These are phyloP conservation scores for Yponomeuta sedellus DNA, from an alignment of 2,888 invertebrate genomes.

Conservation along the genomic window DNA sequence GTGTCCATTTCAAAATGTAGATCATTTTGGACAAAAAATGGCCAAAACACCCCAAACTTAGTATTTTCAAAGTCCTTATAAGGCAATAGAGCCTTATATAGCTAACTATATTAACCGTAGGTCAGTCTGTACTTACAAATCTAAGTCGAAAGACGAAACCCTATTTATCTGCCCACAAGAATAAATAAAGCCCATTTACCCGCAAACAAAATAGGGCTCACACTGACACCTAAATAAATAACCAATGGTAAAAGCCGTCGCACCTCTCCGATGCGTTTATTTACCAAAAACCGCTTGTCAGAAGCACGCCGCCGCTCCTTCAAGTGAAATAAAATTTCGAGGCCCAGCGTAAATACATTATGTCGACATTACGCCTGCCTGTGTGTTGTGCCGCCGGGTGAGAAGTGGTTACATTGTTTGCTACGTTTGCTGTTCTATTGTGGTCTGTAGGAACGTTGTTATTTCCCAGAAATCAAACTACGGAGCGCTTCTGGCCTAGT, in stretches of 20 bases:
- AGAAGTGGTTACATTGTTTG: background rate
- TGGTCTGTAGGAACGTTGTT: background rate
- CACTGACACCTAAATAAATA: slow-evolving; percentile 13
- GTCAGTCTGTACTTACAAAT: no score
- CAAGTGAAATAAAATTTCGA: slow-evolving; percentile 42
- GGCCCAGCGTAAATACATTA: slow-evolving; percentile 64
- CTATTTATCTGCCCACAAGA: background rate
- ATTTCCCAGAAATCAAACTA: background rate
- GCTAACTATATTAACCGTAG: no score
- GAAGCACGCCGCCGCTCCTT: slow-evolving; percentile 35
- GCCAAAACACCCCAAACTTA: no score
- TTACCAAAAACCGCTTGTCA: slow-evolving; percentile 22
- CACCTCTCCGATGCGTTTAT: slow-evolving; percentile 14
- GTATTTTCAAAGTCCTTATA: no score
- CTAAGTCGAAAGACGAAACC: background rate
- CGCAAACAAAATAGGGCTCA: background rate
- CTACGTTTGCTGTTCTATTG: background rate
- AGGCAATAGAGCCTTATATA: no score
- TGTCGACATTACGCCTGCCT: slow-evolving; percentile 29
- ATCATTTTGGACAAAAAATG: no score
- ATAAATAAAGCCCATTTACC: slow-evolving; percentile 5
- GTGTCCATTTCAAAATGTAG: no score
- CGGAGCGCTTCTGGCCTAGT: no score
- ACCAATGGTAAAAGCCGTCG: slow-evolving; percentile 9
- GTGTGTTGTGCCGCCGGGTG: background rate